Evolutionary conservation across 2,113 vertebrate genomes (phyloP), one percentile per base, ranked within the genome.

Genomic region (Rhea americana): DNA sequence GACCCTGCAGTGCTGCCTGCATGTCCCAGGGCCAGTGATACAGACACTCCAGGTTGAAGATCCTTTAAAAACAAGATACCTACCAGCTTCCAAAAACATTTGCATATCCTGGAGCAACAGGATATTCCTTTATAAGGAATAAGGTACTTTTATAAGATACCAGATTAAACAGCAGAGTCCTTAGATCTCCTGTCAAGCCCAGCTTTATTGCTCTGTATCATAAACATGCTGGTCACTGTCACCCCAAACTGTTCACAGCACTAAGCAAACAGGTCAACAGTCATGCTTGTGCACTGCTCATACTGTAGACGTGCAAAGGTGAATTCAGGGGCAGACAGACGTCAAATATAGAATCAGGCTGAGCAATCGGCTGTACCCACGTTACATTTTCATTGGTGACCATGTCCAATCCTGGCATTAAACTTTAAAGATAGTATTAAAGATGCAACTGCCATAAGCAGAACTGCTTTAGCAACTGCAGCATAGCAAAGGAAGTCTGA

Each of bases 231-330:
- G 62, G 32, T 70, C 48, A 56, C 45, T 59, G 61, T 43, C 73
- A 66, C 22, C 37, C 55, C 22, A 81, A 73, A 53, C 43, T 37
- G 18, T 18, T 88, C 80, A 30, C 21, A 35, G 3, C 55, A 51
- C 61, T 67, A 59, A 91, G 56, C 74, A 86, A 84, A 78, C 11
- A 75, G 70, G 24, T 13, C 73, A 66, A 32, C 73, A 83, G 56
- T 32, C 81, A 35, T 2, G 7, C 73, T 19, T 43, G 35, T 24
- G 65, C 47, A 41, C 74, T 74, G 51, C 30, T 83, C 16, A 25
- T 13, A 37, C 56, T 79, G 43, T 13, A 72, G 70, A 78, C 4
- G 3, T 63, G 41, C 84, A 89, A 51, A 89, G 72, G 56, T 68
- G 81, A 82, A 59, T 0, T 2, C 20, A 37, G 22, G 26, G 45